Percentiles rank a stretch among this genome's conserved stretches.
Conservation (phyloP, 2,113 vertebrate species). For the Vicugna pacos region DNA sequence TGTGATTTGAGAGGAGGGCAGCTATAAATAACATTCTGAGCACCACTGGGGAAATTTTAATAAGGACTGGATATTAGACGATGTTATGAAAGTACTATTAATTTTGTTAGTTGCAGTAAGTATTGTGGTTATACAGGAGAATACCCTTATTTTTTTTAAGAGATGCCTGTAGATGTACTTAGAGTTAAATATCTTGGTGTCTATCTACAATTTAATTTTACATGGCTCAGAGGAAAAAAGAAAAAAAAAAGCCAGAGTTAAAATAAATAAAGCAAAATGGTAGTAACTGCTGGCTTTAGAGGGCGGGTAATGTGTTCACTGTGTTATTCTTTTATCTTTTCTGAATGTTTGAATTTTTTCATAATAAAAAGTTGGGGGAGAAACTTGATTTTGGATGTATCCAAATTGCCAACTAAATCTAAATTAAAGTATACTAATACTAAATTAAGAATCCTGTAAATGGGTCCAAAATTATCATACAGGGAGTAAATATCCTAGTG, state of each 20-base stretch:
- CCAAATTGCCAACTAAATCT: slow-evolving; percentile 11
- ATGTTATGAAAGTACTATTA: background rate
- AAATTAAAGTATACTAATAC: background rate
- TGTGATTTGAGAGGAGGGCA: background rate
- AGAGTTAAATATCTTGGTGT: background rate
- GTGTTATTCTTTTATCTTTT: background rate
- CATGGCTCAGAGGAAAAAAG: background rate
- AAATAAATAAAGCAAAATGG: slow-evolving; percentile 21
- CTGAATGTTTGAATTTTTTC: background rate
- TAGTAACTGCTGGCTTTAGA: background rate
- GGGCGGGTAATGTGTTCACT: background rate
- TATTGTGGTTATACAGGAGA: background rate
- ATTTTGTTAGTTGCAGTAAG: background rate
- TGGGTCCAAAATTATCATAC: background rate
- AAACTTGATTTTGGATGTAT: background rate
- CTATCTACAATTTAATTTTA: slow-evolving; percentile 1
- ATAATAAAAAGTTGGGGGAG: background rate
- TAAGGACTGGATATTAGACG: background rate
- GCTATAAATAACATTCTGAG: background rate
- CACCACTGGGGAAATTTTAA: background rate
- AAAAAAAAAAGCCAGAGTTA: background rate
- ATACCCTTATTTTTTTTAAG: background rate
- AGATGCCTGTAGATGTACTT: background rate
- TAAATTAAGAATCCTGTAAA: background rate
- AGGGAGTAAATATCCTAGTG: background rate